Evolutionary conservation across 2,113 vertebrate species (phyloP), one percentile per base, ranked within the genome.

Genomic region (Noctilio leporinus): DNA sequence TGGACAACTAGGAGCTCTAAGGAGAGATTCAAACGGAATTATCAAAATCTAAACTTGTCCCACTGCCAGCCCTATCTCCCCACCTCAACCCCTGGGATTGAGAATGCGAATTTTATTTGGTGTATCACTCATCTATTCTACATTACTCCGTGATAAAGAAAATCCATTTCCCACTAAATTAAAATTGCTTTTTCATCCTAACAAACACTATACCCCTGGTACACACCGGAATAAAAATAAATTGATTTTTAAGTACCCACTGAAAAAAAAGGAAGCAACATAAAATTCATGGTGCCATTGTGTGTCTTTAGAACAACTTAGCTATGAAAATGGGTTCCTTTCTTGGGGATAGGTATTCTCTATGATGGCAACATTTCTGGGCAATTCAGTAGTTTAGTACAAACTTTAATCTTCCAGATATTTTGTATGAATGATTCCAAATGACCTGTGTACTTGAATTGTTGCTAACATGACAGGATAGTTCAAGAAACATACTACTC

Each of bases 161-260:
- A 97, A 96, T 97, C 96, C 73, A 96, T 97, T 97, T 94, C 86
- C 86, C 59, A 72, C 86, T 96, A 96, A 96, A 97, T 97, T 97
- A 95, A 96, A 97, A 96, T 93, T 96, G 96, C 78, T 95, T 97
- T 97, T 95, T 86, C 82, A 89, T 94, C 64, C 86, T 86, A 91
- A 96, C 83, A 91, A 97, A 96, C 35, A 93, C 78, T 86, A 94
- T 94, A 92, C 96, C 62, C 92, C 33, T 93, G 94, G 59, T 75
- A 95, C 17, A 94, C 16, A 88, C 65, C 72, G 93, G 93, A 94
- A 96, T 92, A 96, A 95, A 97, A 96, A 97, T 93, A 96, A 96
- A 96, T 95, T 96, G 96, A 96, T 96, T 95, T 97, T 96, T 96
- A 97, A 96, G 80, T 97, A 95, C 88, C 59, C 55, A 64, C 30